Evolutionary conservation across 2,113 vertebrate genomes (phyloP).

Genomic region (Pluvialis apricaria): DNA sequence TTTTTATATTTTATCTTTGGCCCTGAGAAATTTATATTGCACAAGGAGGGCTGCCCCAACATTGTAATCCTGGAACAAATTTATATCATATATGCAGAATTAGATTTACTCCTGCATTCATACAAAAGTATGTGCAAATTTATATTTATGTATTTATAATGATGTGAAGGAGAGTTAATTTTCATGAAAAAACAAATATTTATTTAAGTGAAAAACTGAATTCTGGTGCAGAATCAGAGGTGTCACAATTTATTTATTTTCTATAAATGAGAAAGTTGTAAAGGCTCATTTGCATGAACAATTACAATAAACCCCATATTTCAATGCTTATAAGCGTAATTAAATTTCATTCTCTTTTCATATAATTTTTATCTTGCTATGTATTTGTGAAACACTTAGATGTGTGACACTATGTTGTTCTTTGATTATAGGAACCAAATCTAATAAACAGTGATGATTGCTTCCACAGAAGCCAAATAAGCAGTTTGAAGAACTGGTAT

Average conservation of each 20-base stretch:
- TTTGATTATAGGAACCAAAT: not conserved
- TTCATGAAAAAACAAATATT: not conserved
- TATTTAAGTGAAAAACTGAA: not conserved
- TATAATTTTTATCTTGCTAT: not conserved
- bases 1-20: not conserved
- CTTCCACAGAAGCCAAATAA: not conserved
- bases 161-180: not conserved
- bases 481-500: not conserved
- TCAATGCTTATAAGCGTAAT: not conserved
- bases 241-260: not conserved
- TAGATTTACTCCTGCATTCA: not conserved
- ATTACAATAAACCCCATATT: not conserved
- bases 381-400: not conserved
- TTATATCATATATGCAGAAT: not conserved
- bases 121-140: not conserved
- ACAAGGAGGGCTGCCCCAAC: not conserved
- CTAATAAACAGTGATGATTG: not conserved
- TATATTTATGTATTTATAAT: not conserved
- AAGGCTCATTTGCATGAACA: not conserved
- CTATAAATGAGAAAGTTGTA: not conserved
- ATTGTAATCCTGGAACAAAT: not conserved
- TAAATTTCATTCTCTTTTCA: not conserved
- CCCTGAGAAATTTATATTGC: not conserved
- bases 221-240: not conserved
- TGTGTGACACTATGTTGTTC: not conserved